phyloP scores from a whole-genome alignment of 2,113 vertebrate species.

The Agapornis roseicollis region DNA sequence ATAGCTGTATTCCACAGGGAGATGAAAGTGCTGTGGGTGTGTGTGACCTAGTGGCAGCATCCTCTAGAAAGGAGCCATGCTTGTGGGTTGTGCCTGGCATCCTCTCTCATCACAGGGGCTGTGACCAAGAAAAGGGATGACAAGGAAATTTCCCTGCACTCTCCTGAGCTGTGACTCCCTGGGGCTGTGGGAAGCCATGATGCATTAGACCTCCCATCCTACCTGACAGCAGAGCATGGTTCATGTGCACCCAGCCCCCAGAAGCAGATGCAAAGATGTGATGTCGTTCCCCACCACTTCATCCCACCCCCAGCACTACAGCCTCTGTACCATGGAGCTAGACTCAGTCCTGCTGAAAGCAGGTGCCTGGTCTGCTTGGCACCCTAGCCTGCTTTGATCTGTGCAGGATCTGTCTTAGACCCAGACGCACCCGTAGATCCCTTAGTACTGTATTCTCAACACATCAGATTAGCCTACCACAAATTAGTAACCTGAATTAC shows the following conservation, averaged over 20 bases:
- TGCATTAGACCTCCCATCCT: accelerated
- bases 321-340: neutral
- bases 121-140: neutral
- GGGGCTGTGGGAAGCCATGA: neutral
- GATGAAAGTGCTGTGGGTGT: accelerated
- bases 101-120: neutral
- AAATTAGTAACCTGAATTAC: neutral
- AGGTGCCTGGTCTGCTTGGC: neutral
- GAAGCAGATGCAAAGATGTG: accelerated
- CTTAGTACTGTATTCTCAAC: accelerated
- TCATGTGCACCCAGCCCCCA: accelerated
- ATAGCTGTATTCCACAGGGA: accelerated
- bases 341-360: neutral
- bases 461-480: neutral
- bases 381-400: neutral
- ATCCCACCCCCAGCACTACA: accelerated
- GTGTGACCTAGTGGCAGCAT: accelerated
- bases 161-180: neutral
- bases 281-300: accelerated
- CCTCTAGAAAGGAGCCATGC: accelerated
- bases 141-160: accelerated
- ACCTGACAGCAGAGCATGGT: neutral
- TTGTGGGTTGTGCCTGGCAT: accelerated
- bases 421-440: neutral
- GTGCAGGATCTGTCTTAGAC: accelerated